Evolutionary conservation across 2,113 vertebrate genomes (phyloP).

Genomic region (Heterocephalus glaber): DNA sequence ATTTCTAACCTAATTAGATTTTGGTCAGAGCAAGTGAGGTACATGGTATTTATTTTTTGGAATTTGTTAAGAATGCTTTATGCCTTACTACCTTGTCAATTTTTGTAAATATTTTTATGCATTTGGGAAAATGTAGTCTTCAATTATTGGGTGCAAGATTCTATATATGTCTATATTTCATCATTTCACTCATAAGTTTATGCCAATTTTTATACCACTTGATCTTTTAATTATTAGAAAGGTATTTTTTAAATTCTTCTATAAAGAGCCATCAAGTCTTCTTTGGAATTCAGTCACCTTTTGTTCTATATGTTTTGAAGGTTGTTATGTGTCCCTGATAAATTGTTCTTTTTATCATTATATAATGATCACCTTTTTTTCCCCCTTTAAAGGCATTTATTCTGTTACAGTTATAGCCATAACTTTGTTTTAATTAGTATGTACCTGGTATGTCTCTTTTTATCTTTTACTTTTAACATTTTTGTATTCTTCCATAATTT

Average conservation of each 20-base stretch:
- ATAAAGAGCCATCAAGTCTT: not conserved
- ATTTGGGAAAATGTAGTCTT: conserved; percentile 1
- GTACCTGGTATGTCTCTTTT: not conserved
- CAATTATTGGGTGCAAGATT: not conserved
- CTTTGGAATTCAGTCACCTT: not conserved
- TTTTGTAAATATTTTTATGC: conserved; percentile 10
- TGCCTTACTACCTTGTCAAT: not conserved
- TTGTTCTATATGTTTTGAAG: not conserved
- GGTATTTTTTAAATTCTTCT: not conserved
- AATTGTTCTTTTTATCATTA: not conserved
- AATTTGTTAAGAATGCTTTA: not conserved
- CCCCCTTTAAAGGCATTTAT: not conserved
- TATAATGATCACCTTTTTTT: not conserved
- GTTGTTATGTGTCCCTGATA: not conserved
- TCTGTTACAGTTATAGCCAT: not conserved
- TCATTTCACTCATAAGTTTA: not conserved
- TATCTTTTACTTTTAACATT: conserved; percentile 1
- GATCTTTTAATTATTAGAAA: not conserved
- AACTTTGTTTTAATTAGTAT: not conserved
- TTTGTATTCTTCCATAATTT: not conserved
- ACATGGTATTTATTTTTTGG: not conserved
- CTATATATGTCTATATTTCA: not conserved
- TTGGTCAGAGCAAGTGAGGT: not conserved
- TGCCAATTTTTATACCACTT: not conserved
- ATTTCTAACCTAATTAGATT: not conserved